Evolutionary conservation across 2,888 invertebrate species (phyloP), one percentile per base, ranked within the genome.

Genomic region (Agriopis leucophaearia): DNA sequence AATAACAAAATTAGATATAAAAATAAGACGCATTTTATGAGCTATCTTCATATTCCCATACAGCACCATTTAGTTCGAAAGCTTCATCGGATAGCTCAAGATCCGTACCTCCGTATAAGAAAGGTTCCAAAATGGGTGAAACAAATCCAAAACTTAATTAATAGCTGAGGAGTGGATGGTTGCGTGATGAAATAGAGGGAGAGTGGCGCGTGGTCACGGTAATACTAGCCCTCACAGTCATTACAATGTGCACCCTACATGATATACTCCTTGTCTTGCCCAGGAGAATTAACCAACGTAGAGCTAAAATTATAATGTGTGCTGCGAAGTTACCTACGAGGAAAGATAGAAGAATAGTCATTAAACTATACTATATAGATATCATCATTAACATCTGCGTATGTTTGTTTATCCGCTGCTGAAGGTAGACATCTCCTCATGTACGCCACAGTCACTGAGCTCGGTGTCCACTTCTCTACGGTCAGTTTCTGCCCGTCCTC

Each of bases 181-280:
- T 54, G 54, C 47, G 55, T 48, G 55, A 15, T 18, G 48, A 56
- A 55, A 48, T 10, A 56, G 13, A n/a, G 50, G 16, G 18, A 8
- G 40, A 40, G 55, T 16, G 54, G 38, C 5, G 45, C 10, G 18
- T 6, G 13, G 15, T 10, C 10, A 8, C 15, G 15, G n/a, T 15
- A 6, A 1, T 56, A 36, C 42, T 35, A 50, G 55, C 60, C 44
- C 36, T 7, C 44, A 15, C 45, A 50, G 55, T 56, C 16, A 60
- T 58, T 59, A 54, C 58, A 45, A 16, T 55, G 48, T 48, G 65
- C 59, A 59, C 65, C 59, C 59, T 38, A 42, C 48, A 55, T 44
- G n/a, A 15, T 0, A 0, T 8, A 10, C 42, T 44, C 50, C 55
- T 50, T 42, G 36, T 27, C 27, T 6, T 13, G 12, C 2, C 8